These are phyloP conservation scores for Toxonevra muliebris DNA, from an alignment of 2,888 invertebrate species.

Conservation along the genomic window DNA sequence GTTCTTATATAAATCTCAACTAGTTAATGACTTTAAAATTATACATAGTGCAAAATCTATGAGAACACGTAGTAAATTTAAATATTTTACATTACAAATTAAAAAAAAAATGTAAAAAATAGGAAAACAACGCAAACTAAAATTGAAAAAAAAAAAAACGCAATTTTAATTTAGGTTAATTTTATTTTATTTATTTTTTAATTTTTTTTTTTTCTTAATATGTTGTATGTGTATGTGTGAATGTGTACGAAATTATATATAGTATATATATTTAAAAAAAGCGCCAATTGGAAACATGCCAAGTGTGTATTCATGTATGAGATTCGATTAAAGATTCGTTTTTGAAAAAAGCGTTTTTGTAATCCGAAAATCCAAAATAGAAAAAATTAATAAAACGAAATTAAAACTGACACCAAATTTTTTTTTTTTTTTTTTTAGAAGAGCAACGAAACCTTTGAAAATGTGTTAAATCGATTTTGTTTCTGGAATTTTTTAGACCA, in stretches of 20 bases:
- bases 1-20: conserved; percentile 23
- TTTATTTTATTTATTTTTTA: background rate
- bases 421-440: conserved; percentile 14
- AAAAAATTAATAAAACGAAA: conserved; percentile 10
- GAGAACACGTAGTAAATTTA: conserved; percentile 33
- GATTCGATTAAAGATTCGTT: conserved; percentile 6
- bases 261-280: background rate
- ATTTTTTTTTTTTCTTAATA: conserved; percentile 11
- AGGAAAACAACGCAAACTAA: conserved; percentile 25
- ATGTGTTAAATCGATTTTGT: no score
- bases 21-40: conserved; percentile 18
- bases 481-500: no score
- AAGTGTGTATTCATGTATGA: conserved; percentile 16
- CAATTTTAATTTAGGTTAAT: conserved; percentile 6
- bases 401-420: conserved; percentile 9
- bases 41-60: conserved; percentile 35
- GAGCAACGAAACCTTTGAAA: background rate
- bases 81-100: conserved; percentile 26
- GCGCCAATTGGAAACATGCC: background rate
- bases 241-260: conserved; percentile 22
- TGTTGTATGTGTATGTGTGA: conserved; percentile 18
- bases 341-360: conserved; percentile 13
- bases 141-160: conserved; percentile 25
- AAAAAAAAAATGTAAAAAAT: conserved; percentile 13
- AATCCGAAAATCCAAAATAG: conserved; percentile 12